Evolutionary conservation across 2,797 vertebrate genomes (phyloP).

Genomic region (Melanotaenia nigrans): DNA sequence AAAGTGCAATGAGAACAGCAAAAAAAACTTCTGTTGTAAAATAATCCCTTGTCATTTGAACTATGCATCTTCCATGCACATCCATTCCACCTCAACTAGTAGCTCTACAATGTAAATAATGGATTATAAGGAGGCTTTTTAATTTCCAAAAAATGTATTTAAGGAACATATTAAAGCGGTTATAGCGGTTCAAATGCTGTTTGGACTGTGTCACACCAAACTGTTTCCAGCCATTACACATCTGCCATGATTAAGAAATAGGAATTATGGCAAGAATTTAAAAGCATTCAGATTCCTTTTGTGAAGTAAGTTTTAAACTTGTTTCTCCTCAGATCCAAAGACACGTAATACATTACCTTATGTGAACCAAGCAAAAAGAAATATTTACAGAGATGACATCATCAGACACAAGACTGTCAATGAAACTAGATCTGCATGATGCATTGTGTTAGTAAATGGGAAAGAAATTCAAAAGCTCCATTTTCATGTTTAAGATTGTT

Average conservation of each 20-base stretch:
- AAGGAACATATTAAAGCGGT: background rate
- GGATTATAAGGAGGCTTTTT: background rate
- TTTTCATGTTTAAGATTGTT: slow-evolving; percentile 19
- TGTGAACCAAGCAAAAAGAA: background rate
- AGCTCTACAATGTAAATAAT: background rate
- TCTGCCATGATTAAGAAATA: background rate
- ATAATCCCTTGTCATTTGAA: background rate
- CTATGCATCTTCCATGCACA: background rate
- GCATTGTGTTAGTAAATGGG: slow-evolving; percentile 19
- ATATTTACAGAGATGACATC: slow-evolving; percentile 24
- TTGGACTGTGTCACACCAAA: background rate
- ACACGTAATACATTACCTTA: background rate
- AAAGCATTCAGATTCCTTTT: slow-evolving; percentile 2
- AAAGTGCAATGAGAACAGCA: background rate
- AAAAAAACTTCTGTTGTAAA: background rate
- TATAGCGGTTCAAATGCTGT: background rate
- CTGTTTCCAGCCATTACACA: background rate
- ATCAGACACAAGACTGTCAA: background rate
- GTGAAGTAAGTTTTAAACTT: slow-evolving; percentile 1
- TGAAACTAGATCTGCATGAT: slow-evolving; percentile 6
- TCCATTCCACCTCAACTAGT: background rate
- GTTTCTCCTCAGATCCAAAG: background rate
- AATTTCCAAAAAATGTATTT: background rate
- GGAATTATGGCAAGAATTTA: background rate
- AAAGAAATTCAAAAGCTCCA: slow-evolving; percentile 23